phyloP scores from a whole-genome alignment of 2,888 invertebrate species.

The Phytoseiulus persimilis region DNA sequence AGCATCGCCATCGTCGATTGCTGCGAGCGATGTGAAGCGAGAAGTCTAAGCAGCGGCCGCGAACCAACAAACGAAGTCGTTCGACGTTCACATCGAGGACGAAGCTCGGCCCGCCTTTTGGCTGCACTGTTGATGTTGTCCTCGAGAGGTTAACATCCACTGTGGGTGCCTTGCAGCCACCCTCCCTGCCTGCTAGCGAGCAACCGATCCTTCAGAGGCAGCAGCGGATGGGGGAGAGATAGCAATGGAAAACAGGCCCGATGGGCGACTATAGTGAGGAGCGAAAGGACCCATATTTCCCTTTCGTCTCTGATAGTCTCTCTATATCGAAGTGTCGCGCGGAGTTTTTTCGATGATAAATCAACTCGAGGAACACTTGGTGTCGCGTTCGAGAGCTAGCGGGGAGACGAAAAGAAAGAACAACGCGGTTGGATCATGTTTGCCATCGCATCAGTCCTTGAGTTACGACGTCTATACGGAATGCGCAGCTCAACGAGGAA shows the following conservation, averaged over 20 bases:
- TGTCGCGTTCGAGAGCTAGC: no score
- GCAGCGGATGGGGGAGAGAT: neutral
- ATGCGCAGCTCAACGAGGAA: no score
- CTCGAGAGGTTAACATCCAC: neutral
- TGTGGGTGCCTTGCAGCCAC: neutral
- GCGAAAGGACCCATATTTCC: neutral
- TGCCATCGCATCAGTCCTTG: no score
- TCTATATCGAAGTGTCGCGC: neutral
- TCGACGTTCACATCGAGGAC: neutral
- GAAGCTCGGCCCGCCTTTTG: neutral
- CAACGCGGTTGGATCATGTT: no score
- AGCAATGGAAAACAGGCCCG: neutral
- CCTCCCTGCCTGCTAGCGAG: neutral
- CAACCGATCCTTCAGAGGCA: neutral
- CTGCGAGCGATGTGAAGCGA: neutral
- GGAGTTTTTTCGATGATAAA: no score
- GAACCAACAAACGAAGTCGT: neutral
- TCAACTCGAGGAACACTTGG: no score
- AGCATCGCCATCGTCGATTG: constrained; percentile 19
- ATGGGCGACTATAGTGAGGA: neutral
- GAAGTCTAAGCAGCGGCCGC: neutral
- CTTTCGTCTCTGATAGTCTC: neutral
- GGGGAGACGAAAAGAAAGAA: no score
- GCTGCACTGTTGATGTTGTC: neutral
- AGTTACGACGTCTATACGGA: no score